Conservation (phyloP, 2,888 invertebrate species). For the Macrosoma leucophasiata region DNA sequence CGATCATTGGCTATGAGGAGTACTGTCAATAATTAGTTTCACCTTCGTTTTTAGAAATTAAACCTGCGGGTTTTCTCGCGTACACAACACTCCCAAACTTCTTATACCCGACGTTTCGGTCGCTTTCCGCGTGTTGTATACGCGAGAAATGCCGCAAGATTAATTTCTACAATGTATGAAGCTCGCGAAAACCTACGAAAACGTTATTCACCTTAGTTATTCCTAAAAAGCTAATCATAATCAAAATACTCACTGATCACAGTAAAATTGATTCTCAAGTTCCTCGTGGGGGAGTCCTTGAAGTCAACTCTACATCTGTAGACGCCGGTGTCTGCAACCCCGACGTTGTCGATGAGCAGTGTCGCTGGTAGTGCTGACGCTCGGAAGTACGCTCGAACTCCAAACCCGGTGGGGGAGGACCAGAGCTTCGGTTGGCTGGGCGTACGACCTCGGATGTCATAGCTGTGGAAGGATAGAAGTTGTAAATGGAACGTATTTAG, state of each 20-base stretch:
- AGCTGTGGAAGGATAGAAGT: too few species aligned
- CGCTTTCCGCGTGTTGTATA: neutral
- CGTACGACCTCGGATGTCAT: slow-evolving; percentile 84
- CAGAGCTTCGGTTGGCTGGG: slow-evolving; percentile 87
- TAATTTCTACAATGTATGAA: too few species aligned
- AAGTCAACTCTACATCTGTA: slow-evolving; percentile 94
- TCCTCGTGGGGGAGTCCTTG: slow-evolving; percentile 90
- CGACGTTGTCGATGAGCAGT: slow-evolving; percentile 83
- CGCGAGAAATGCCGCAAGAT: too few species aligned
- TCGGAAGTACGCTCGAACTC: slow-evolving; percentile 85
- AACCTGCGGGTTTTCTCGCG: too few species aligned
- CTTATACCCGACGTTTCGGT: too few species aligned
- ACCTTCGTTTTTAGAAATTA: too few species aligned
- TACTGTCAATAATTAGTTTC: too few species aligned
- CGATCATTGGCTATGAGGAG: too few species aligned
- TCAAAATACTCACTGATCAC: slow-evolving; percentile 85
- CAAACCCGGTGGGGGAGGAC: slow-evolving; percentile 85
- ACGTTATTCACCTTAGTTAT: too few species aligned
- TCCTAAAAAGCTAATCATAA: neutral
- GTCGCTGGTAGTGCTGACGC: slow-evolving; percentile 84
- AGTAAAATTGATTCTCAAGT: slow-evolving; percentile 90
- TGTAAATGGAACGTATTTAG: too few species aligned
- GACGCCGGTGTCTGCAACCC: slow-evolving; percentile 85
- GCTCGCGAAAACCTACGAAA: neutral
- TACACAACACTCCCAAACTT: too few species aligned